phyloP scores from a whole-genome alignment of 2,113 vertebrate genomes.

The Cyanoliseus patagonus region DNA sequence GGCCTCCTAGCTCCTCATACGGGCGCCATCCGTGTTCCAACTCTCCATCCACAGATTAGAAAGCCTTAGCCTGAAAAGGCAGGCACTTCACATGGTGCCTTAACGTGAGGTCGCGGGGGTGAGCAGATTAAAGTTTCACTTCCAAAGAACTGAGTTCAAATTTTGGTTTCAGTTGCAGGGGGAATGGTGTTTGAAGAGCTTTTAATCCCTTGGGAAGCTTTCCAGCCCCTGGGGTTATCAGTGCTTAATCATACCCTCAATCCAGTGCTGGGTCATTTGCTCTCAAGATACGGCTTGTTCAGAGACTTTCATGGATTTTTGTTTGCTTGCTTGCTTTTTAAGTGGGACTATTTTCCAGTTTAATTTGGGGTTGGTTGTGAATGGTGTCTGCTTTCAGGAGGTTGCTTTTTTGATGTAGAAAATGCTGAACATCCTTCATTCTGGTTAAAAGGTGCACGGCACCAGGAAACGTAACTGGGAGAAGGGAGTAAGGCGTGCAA shows the following conservation, averaged over 20 bases:
- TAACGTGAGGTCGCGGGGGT: accelerated
- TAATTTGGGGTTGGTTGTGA: background rate
- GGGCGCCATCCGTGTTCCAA: accelerated
- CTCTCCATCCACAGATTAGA: accelerated
- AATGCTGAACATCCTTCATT: background rate
- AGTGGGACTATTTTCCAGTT: background rate
- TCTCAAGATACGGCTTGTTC: conserved; percentile 10
- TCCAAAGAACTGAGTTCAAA: background rate
- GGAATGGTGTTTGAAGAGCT: background rate
- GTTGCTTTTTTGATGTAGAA: background rate
- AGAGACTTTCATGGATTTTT: background rate
- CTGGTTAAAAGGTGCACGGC: background rate
- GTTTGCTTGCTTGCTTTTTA: background rate
- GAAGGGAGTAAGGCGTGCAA: background rate
- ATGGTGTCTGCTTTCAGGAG: background rate
- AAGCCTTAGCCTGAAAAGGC: background rate
- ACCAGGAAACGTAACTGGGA: background rate
- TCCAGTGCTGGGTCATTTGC: background rate
- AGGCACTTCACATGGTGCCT: background rate
- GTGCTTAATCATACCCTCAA: background rate
- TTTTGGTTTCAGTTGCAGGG: background rate
- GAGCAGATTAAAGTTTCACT: background rate
- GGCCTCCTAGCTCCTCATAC: accelerated
- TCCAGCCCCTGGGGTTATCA: background rate
- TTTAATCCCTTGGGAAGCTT: background rate